phyloP scores from a whole-genome alignment of 37 sponge, comb jelly and placozoan genomes.

The Beroe forskalii region DNA sequence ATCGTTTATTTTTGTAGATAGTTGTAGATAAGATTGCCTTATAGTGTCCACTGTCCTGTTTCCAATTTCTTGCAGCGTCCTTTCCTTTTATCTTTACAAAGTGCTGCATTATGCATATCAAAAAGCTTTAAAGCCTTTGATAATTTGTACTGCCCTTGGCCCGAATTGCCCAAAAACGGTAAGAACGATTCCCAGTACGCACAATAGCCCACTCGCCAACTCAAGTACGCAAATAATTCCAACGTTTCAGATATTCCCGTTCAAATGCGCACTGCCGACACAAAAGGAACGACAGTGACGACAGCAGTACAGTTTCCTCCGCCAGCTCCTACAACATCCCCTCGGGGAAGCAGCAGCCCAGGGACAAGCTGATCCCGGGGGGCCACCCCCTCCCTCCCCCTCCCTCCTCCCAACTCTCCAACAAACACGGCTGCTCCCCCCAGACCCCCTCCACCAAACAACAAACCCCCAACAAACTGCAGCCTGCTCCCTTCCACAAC shows the following conservation, averaged over 20 bases:
- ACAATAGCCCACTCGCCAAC: background rate
- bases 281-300: conserved; percentile 49
- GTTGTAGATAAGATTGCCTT: too few species aligned
- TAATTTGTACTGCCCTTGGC: too few species aligned
- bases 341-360: background rate
- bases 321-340: conserved; percentile 38
- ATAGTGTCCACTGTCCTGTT: too few species aligned
- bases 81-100: too few species aligned
- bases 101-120: too few species aligned
- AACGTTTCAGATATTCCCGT: background rate
- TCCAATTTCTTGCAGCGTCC: too few species aligned
- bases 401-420: too few species aligned
- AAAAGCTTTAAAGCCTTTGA: too few species aligned
- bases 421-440: background rate
- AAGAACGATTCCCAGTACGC: too few species aligned
- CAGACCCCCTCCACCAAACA: background rate
- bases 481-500: background rate
- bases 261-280: background rate
- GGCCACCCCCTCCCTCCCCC: background rate
- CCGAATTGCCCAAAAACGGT: too few species aligned
- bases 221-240: too few species aligned
- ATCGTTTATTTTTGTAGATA: too few species aligned
- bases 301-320: conserved; percentile 38
- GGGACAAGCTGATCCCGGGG: background rate
- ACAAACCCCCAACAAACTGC: background rate